These are phyloP conservation scores for Chorisops tibialis DNA, from an alignment of 2,888 invertebrate species.

Conservation along the genomic window DNA sequence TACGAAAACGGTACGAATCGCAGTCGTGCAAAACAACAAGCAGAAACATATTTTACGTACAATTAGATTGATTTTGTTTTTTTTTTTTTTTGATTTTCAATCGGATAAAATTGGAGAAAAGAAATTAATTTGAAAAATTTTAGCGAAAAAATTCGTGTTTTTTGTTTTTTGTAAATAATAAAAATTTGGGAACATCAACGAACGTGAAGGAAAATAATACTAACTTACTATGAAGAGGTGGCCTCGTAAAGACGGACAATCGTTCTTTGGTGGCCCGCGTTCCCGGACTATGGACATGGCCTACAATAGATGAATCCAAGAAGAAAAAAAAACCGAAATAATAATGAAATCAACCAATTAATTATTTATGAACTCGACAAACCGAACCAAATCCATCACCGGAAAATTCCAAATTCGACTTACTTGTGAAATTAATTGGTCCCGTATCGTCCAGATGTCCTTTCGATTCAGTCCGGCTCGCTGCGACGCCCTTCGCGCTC, in stretches of 20 bases:
- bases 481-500: constrained; percentile 50
- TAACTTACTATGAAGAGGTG: constrained; percentile 60
- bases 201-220: constrained; percentile 51
- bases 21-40: not conserved
- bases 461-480: constrained; percentile 54
- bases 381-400: too few relatives aligned
- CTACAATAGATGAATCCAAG: too few relatives aligned
- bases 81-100: too few relatives aligned
- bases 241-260: constrained; percentile 54
- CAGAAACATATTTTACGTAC: not conserved
- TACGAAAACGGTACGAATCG: not conserved
- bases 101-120: too few relatives aligned
- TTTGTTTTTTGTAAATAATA: too few relatives aligned
- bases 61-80: too few relatives aligned
- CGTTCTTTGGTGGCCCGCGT: constrained; percentile 52
- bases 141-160: too few relatives aligned
- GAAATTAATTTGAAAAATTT: too few relatives aligned
- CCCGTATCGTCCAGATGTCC: constrained; percentile 54
- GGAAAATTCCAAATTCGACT: too few relatives aligned
- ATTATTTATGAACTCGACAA: too few relatives aligned
- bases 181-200: not conserved
- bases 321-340: too few relatives aligned
- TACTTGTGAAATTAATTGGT: constrained; percentile 41
- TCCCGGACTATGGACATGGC: constrained; percentile 48
- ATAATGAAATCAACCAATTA: too few relatives aligned